A percentile compares a stretch with the other conserved stretches of the same genome.
Evolutionary conservation across 2,797 vertebrate genomes (phyloP).

Genomic region (Danio albolineatus): DNA sequence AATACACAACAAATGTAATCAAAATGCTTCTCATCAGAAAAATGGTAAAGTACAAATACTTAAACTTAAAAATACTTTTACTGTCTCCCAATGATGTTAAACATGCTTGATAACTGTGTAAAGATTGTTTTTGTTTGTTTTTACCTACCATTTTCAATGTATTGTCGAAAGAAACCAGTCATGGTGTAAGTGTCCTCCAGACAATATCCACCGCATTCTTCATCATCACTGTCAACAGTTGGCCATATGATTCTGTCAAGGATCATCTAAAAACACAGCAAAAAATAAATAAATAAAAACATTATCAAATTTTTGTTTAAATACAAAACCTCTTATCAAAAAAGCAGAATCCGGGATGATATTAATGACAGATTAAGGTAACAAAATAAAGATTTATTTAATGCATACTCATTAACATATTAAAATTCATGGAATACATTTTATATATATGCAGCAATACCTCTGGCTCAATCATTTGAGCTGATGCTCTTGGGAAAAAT

Average conservation of each 20-base stretch:
- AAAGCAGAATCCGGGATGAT: neutral
- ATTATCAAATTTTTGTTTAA: neutral
- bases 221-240: conserved; percentile 1
- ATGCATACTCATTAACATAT: neutral
- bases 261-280: neutral
- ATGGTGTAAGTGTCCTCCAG: conserved; percentile 4
- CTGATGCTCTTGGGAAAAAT: neutral
- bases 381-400: neutral
- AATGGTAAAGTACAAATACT: neutral
- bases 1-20: too few species aligned
- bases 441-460: neutral
- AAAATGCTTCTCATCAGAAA: neutral
- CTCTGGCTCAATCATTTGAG: neutral
- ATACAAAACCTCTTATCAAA: neutral
- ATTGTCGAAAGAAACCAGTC: conserved; percentile 1
- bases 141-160: conserved; percentile 7
- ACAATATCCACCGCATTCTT: neutral
- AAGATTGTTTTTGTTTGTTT: neutral
- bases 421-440: neutral
- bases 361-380: neutral
- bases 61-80: neutral
- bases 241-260: conserved; percentile 9
- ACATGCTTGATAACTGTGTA: neutral
- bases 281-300: neutral
- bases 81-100: neutral